A percentile compares a stretch with the other conserved stretches of the same genome.
Conservation (phyloP, 2,113 vertebrate genomes). For the Ceratotherium simum region DNA sequence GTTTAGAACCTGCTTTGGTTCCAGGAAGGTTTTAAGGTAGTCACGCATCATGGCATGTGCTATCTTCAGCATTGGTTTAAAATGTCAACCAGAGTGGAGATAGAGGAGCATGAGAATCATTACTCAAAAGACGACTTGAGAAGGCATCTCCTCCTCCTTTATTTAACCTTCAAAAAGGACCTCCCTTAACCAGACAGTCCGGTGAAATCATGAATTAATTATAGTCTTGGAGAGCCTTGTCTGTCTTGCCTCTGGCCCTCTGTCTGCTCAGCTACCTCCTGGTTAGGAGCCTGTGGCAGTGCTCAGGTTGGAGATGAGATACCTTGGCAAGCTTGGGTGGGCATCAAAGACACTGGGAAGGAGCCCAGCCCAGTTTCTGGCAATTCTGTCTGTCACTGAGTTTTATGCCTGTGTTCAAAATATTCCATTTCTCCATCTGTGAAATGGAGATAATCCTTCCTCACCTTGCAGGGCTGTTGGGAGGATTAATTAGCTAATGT, state of each 20-base stretch:
- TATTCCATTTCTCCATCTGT: constrained; percentile 75
- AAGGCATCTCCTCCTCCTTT: constrained; percentile 34
- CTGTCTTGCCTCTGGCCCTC: constrained; percentile 75
- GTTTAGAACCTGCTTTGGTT: constrained; percentile 46
- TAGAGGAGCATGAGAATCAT: not conserved
- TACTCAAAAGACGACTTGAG: not conserved
- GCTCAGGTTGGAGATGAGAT: constrained; percentile 45
- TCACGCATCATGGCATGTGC: not conserved
- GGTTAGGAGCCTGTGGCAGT: constrained; percentile 51
- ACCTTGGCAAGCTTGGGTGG: constrained; percentile 56
- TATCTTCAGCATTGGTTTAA: constrained; percentile 18
- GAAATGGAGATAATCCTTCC: constrained; percentile 81
- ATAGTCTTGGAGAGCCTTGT: constrained; percentile 71
- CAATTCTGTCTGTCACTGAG: constrained; percentile 60
- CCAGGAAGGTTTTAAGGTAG: constrained; percentile 49
- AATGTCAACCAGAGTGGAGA: constrained; percentile 3
- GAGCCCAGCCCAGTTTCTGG: constrained; percentile 60
- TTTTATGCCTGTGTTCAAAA: constrained; percentile 76
- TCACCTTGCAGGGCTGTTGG: constrained; percentile 73
- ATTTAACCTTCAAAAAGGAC: constrained; percentile 52
- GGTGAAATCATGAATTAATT: constrained; percentile 75
- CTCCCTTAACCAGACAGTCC: constrained; percentile 64
- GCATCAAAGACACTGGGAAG: constrained; percentile 60
- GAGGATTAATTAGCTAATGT: constrained; percentile 80
- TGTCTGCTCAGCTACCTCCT: constrained; percentile 64